These are phyloP conservation scores for Chrysocyon brachyurus DNA, from an alignment of 2,797 vertebrate species.

Conservation along the genomic window DNA sequence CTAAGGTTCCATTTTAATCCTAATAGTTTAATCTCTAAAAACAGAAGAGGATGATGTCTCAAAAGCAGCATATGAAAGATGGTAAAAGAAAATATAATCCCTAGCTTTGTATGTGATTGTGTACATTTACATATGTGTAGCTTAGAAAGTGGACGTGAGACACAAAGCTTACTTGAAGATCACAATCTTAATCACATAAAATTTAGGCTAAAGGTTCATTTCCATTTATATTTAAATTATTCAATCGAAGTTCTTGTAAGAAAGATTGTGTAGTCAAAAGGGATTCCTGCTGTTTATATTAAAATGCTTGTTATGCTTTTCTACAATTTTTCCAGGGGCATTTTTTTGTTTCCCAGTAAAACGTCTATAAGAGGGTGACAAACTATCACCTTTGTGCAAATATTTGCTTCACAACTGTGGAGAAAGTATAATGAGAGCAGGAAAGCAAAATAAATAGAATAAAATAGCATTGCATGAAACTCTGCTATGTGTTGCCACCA, in stretches of 20 bases:
- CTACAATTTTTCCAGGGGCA: slow-evolving; percentile 9
- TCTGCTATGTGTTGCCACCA: neutral
- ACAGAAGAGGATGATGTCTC: neutral
- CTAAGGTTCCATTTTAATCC: neutral
- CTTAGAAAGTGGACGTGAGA: neutral
- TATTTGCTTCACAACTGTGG: slow-evolving; percentile 54
- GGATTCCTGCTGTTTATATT: slow-evolving; percentile 44
- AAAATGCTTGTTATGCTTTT: slow-evolving; percentile 52
- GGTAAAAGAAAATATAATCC: slow-evolving; percentile 19
- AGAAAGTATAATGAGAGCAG: slow-evolving; percentile 10
- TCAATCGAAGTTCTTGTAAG: slow-evolving; percentile 19
- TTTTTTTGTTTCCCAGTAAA: slow-evolving; percentile 60
- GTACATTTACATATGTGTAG: neutral
- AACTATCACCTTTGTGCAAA: neutral
- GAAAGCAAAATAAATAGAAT: slow-evolving; percentile 48
- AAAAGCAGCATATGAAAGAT: slow-evolving; percentile 16
- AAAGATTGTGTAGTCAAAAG: slow-evolving; percentile 3
- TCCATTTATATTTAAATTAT: slow-evolving; percentile 52
- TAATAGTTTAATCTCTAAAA: neutral
- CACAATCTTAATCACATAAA: neutral
- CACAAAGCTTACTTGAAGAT: slow-evolving; percentile 19
- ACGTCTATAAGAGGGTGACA: slow-evolving; percentile 35
- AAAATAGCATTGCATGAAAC: slow-evolving; percentile 58
- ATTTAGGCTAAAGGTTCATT: neutral
- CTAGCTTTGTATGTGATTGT: neutral